phyloP scores from a whole-genome alignment of 2,797 vertebrate species.

The Buceros bicornis region DNA sequence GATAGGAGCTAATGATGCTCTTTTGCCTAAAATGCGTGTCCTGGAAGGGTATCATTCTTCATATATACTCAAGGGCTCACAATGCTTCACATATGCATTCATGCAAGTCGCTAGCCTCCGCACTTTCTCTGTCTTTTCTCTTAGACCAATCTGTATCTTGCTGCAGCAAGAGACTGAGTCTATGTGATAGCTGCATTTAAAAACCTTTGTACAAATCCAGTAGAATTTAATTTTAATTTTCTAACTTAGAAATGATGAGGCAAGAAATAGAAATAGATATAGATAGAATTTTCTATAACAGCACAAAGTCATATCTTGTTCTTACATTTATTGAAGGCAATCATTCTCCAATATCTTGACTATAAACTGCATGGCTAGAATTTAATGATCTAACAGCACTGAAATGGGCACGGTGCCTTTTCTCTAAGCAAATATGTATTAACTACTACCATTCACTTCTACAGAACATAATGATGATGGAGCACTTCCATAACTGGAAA shows the following conservation, averaged over 20 bases:
- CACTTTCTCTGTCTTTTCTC: neutral
- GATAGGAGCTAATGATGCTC: neutral
- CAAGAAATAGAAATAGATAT: neutral
- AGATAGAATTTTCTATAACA: neutral
- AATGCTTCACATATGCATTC: neutral
- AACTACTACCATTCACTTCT: neutral
- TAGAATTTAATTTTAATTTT: slow-evolving; percentile 8
- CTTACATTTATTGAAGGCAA: slow-evolving; percentile 6
- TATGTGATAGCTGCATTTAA: neutral
- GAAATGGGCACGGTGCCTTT: neutral
- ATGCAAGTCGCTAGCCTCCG: neutral
- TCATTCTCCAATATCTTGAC: neutral
- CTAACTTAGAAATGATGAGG: neutral
- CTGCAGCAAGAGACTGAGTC: neutral
- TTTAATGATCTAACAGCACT: slow-evolving; percentile 3
- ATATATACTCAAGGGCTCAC: neutral
- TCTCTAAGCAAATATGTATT: neutral
- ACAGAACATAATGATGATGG: neutral
- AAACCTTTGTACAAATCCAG: neutral
- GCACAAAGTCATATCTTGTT: neutral
- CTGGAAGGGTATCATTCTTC: neutral
- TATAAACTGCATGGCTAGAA: slow-evolving; percentile 8
- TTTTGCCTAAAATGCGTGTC: neutral
- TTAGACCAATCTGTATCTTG: neutral
- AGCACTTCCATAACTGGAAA: neutral